These are phyloP conservation scores for Macropus fuliginosus DNA, from an alignment of 2,797 vertebrate species.

Conservation along the genomic window DNA sequence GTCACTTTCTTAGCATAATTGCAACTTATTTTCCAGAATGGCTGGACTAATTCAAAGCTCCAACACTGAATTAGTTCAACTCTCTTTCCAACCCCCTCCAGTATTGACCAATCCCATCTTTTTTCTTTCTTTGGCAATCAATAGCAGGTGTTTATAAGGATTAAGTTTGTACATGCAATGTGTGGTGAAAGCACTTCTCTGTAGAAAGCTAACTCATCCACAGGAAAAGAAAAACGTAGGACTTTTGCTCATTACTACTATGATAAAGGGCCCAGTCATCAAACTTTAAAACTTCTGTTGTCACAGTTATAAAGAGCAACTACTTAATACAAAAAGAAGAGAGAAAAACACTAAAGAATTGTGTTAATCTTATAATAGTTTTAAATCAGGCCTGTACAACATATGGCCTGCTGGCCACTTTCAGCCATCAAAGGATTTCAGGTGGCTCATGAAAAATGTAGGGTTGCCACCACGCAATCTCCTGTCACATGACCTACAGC, in stretches of 20 bases:
- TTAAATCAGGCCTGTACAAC: too few relatives aligned
- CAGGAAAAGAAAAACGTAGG: not conserved
- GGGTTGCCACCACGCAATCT: too few relatives aligned
- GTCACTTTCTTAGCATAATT: not conserved
- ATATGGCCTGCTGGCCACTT: too few relatives aligned
- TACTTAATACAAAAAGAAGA: too few relatives aligned
- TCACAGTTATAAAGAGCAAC: too few relatives aligned
- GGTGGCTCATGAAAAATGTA: too few relatives aligned
- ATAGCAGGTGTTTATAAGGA: not conserved
- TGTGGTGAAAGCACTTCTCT: not conserved
- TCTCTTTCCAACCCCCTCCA: not conserved
- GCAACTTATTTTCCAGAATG: not conserved
- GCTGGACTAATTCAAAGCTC: not conserved
- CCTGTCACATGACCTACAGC: too few relatives aligned
- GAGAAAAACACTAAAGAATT: too few relatives aligned
- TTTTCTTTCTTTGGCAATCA: not conserved
- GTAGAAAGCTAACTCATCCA: not conserved
- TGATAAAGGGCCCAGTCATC: too few relatives aligned
- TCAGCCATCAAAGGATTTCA: too few relatives aligned
- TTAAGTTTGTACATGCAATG: not conserved
- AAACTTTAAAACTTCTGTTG: too few relatives aligned
- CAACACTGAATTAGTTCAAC: not conserved
- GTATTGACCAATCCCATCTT: not conserved
- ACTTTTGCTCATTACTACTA: not conserved
- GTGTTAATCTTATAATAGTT: too few relatives aligned